Conservation (phyloP, 2,113 vertebrate species). For the Phylloscopus trochiloides region DNA sequence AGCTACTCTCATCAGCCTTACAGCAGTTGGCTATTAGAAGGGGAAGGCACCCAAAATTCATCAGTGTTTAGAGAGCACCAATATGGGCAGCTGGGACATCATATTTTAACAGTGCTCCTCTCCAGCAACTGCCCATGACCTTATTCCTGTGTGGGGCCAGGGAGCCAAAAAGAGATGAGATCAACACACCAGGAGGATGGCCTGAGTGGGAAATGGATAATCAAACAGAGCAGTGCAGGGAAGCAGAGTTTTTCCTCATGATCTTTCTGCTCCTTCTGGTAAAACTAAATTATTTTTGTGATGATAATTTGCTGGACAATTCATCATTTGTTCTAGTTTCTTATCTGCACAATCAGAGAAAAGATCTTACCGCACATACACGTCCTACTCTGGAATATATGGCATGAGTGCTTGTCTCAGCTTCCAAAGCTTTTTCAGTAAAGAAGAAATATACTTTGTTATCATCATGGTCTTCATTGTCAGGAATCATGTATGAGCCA, state of each 20-base stretch:
- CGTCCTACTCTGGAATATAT: conserved; percentile 87
- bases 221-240: rapidly evolving
- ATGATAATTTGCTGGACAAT: background rate
- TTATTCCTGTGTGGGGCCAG: background rate
- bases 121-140: rapidly evolving
- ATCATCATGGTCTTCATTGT: conserved; percentile 92
- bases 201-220: background rate
- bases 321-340: background rate
- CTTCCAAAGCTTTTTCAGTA: conserved; percentile 87
- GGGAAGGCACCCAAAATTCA: background rate
- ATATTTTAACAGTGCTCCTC: background rate
- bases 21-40: background rate
- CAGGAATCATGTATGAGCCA: conserved; percentile 88
- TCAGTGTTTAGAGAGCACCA: background rate
- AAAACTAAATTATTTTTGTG: background rate
- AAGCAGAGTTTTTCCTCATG: background rate
- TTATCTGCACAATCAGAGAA: background rate
- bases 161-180: background rate
- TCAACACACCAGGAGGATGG: background rate
- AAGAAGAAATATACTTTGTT: conserved; percentile 98
- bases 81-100: background rate
- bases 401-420: conserved; percentile 78
- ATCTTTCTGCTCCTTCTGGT: background rate
- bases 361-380: conserved; percentile 85
- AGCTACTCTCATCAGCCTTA: background rate